These are phyloP conservation scores for Caretta caretta DNA, from an alignment of 2,113 vertebrate genomes.

Conservation along the genomic window DNA sequence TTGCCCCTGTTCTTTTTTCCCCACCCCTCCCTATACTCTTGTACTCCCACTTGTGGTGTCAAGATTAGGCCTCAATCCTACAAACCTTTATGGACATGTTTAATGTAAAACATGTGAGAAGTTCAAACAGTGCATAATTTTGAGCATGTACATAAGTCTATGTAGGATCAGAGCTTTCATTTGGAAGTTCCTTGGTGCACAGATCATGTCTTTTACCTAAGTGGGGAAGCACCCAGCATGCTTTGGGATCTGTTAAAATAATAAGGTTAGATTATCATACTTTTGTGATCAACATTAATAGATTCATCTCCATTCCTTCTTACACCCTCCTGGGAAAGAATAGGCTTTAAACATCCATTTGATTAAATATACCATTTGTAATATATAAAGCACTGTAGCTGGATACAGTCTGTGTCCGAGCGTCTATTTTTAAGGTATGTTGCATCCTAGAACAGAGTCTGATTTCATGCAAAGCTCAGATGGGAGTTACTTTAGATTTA, in stretches of 20 bases:
- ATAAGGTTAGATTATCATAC: not conserved
- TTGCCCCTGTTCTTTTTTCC: not conserved
- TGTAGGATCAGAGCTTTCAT: not conserved
- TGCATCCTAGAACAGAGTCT: not conserved
- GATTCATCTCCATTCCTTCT: not conserved
- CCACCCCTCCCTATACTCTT: not conserved
- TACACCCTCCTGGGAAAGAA: not conserved
- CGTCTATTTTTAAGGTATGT: not conserved
- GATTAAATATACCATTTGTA: not conserved
- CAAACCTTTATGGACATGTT: not conserved
- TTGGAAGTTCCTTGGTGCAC: not conserved
- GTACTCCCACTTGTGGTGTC: not conserved
- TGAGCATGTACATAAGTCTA: not conserved
- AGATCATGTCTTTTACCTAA: not conserved
- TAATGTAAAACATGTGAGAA: not conserved
- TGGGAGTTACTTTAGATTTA: constrained; percentile 21
- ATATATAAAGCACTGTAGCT: not conserved
- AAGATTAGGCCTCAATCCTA: not conserved
- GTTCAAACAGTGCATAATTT: not conserved
- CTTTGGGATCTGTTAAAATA: not conserved
- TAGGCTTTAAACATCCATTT: not conserved
- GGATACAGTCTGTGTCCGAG: not conserved
- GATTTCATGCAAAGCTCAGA: not conserved
- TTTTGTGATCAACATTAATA: not conserved
- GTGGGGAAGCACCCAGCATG: not conserved